These are phyloP conservation scores for Abscondita cerata DNA, from an alignment of 2,888 invertebrate species.

Conservation along the genomic window DNA sequence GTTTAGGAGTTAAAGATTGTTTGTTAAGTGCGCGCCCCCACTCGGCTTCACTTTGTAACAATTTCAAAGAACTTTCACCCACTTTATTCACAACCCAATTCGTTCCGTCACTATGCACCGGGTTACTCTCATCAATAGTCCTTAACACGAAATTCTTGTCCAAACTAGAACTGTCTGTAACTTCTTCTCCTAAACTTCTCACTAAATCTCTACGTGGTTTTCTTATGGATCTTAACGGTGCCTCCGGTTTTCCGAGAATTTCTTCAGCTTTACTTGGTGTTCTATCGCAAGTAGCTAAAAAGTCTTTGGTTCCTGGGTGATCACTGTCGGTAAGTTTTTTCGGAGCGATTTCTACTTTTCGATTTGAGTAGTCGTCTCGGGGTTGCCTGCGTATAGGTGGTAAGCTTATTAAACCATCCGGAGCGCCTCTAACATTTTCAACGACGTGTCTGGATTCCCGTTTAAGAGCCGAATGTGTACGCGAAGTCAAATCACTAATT, in stretches of 20 bases:
- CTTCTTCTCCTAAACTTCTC: constrained; percentile 62
- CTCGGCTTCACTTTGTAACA: constrained; percentile 37
- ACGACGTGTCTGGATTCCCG: constrained; percentile 33
- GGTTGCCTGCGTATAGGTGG: constrained; percentile 61
- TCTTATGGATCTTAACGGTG: constrained; percentile 49
- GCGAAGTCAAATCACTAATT: constrained; percentile 14
- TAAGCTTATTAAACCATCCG: constrained; percentile 60
- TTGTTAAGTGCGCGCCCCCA: constrained; percentile 37
- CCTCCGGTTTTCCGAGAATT: constrained; percentile 55
- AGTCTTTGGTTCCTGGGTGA: constrained; percentile 41
- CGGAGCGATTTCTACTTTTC: constrained; percentile 10
- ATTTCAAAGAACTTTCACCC: constrained; percentile 19
- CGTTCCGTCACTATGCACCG: constrained; percentile 11
- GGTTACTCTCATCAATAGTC: constrained; percentile 55
- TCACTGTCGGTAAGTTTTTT: constrained; percentile 21
- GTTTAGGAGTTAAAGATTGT: constrained; percentile 53
- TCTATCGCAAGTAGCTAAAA: constrained; percentile 47
- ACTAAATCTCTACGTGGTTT: constrained; percentile 47
- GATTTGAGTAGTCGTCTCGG: constrained; percentile 24
- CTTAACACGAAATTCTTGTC: constrained; percentile 52
- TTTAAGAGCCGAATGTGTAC: constrained; percentile 37
- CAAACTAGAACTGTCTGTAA: constrained; percentile 52
- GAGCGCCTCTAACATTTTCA: constrained; percentile 29
- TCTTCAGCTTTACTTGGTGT: constrained; percentile 56
- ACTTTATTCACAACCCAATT: constrained; percentile 21